These are phyloP conservation scores for Amblyornis subalaris DNA, from an alignment of 2,113 vertebrate species.

Conservation along the genomic window DNA sequence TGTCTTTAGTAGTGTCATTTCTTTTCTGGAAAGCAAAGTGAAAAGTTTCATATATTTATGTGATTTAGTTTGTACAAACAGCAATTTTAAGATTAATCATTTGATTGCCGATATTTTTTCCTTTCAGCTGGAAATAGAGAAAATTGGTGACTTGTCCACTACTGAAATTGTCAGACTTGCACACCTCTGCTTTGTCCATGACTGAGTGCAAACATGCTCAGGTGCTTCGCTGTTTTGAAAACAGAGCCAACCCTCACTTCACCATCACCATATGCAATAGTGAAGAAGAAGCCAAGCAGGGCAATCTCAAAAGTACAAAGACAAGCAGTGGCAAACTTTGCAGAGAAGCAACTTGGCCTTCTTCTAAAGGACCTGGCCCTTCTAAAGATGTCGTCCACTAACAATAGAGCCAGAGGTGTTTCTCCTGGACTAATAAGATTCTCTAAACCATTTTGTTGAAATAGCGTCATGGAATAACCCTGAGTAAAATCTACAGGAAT, in stretches of 20 bases:
- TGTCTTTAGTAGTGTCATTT: not conserved
- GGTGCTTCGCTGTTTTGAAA: not conserved
- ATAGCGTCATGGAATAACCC: not conserved
- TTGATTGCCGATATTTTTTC: not conserved
- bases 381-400: not conserved
- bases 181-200: not conserved
- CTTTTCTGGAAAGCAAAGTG: not conserved
- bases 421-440: not conserved
- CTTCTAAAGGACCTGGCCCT: not conserved
- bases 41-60: not conserved
- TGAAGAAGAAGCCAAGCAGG: not conserved
- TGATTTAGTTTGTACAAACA: not conserved
- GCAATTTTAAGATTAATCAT: not conserved
- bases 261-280: not conserved
- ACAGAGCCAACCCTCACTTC: not conserved
- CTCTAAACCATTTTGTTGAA: not conserved
- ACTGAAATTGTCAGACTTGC: not conserved
- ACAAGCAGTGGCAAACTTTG: not conserved
- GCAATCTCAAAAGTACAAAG: not conserved
- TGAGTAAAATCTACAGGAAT: not conserved
- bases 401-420: not conserved
- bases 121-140: not conserved
- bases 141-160: not conserved
- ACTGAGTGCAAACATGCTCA: not conserved
- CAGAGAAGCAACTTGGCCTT: not conserved